These are phyloP conservation scores for Spicauda simplicius DNA, from an alignment of 2,888 invertebrate genomes.

Conservation along the genomic window DNA sequence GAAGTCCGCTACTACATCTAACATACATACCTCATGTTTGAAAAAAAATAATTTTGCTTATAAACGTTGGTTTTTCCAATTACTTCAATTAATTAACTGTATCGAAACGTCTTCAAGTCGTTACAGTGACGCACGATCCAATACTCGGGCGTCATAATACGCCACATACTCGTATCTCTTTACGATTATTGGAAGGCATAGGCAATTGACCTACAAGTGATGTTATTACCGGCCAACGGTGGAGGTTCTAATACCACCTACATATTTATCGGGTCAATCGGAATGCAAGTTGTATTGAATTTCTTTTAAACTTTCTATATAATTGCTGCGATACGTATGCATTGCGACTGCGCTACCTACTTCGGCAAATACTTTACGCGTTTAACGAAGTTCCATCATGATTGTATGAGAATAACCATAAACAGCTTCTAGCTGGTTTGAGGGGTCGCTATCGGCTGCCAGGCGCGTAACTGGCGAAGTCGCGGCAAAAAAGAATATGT, in stretches of 20 bases:
- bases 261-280: conserved; percentile 68
- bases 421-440: too few species aligned
- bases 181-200: conserved; percentile 65
- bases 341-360: conserved; percentile 8
- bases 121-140: conserved; percentile 31
- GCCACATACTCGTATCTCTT: conserved; percentile 55
- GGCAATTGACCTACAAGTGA: conserved; percentile 73
- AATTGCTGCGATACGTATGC: conserved; percentile 41
- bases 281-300: conserved; percentile 58
- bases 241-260: conserved; percentile 57
- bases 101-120: conserved; percentile 7
- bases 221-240: conserved; percentile 61
- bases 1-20: too few species aligned
- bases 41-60: too few species aligned
- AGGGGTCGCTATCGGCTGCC: too few species aligned
- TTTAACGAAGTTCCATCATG: too few species aligned
- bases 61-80: neutral
- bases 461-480: too few species aligned
- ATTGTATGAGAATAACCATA: too few species aligned
- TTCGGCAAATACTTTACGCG: conserved; percentile 2
- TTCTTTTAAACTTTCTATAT: conserved; percentile 72
- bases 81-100: conserved; percentile 9
- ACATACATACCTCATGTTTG: too few species aligned
- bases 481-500: too few species aligned
- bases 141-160: conserved; percentile 45